Base-by-base conservation (phyloP, 1,140 invertebrate species). In the Saccostrea echinata region DNA sequence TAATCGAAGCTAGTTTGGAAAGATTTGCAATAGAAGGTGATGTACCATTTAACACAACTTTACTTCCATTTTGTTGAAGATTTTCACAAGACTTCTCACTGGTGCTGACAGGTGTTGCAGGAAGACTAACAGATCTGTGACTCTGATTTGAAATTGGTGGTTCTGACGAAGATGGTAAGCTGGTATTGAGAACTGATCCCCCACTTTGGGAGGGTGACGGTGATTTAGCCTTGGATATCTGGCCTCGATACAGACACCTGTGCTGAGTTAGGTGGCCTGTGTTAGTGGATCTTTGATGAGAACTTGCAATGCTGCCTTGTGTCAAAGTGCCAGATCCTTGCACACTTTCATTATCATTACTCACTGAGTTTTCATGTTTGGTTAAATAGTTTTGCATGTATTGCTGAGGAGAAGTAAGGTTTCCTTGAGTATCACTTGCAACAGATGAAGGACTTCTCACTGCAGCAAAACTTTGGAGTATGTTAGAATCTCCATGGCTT, bases 231-330 rank as follows among this genome's bases (percentile, higher is more conserved):
- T 9, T 43, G 43, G 68, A 76, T 30, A 76, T 76, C 27, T 76
- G 68, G 27, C 68, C 68, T 76, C 68, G 68, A 76, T 76, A 76
- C 24, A 76, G 68, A 76, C 68, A 76, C 13, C 68, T 0, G 13
- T 76, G 24, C 11, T 76, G 68, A 13, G 24, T 24, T 30, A 76
- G 68, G 13, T 76, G 68, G 3, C 68, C 68, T 12, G 24, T 76
- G 24, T 27, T 76, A 27, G 30, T 33, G 16, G 68, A 30, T 12
- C 24, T 27, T 16, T 13, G 68, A 27, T 30, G 27, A 30, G 68
- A 76, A 12, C 24, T 33, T 76, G 24, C 1, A 2, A 13, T 76
- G 27, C 68, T 76, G 27, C 68, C 68, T 18, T 76, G 68, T 30
- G 68, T 76, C 68, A 76, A 9, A 11, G 68, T 76, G 68, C 33